Evolutionary conservation across 1,140 invertebrate species (phyloP).

Genomic region (Aporrectodea caliginosa): DNA sequence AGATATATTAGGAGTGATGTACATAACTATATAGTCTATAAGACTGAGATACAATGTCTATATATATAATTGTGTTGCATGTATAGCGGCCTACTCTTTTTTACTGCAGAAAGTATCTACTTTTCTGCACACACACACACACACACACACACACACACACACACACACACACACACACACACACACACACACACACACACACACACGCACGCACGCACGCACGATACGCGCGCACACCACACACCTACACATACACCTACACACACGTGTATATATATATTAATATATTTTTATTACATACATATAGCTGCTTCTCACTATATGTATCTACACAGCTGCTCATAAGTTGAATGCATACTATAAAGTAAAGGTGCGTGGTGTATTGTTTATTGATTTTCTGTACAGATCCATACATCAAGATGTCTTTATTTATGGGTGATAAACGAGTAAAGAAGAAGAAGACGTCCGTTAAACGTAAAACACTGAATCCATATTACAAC

Average conservation of each 20-base stretch:
- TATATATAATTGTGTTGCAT: too few species aligned
- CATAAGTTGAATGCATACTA: not conserved
- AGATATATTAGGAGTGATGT: too few species aligned
- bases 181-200: not conserved
- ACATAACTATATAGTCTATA: too few species aligned
- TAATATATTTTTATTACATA: not conserved
- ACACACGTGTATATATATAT: not conserved
- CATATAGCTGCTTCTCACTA: not conserved
- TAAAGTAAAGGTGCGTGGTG: not conserved
- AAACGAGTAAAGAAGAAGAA: conserved; percentile 99
- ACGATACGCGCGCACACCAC: too few species aligned
- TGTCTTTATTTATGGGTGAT: conserved; percentile 98
- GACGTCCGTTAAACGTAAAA: conserved; percentile 99
- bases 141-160: conserved; percentile 6
- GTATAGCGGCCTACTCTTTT: too few species aligned
- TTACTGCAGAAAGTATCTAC: too few species aligned
- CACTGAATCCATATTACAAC: conserved; percentile 99
- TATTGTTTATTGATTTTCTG: not conserved
- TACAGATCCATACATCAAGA: conserved; percentile 98
- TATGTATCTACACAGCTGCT: not conserved
- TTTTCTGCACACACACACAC: not conserved
- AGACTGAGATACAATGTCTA: too few species aligned
- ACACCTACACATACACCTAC: not conserved
- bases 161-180: not conserved
- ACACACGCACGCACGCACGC: not conserved